A percentile compares a stretch with the other conserved stretches of the same genome.
Evolutionary conservation across 2,113 vertebrate genomes (phyloP).

Genomic region (Coreoperca whiteheadi): DNA sequence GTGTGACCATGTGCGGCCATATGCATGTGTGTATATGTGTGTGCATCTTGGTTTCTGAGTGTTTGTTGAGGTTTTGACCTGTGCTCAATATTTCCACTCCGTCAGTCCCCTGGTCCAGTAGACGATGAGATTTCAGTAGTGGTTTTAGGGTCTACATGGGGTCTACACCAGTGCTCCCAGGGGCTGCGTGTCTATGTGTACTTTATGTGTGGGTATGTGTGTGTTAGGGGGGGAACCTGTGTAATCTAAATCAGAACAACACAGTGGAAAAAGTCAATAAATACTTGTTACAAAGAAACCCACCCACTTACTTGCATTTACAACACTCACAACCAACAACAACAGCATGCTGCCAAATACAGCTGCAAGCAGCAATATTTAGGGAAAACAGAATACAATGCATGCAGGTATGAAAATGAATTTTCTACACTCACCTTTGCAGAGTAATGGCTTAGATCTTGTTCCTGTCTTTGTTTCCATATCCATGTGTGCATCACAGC

Average conservation of each 20-base stretch:
- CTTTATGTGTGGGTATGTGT: background rate
- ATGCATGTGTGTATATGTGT: background rate
- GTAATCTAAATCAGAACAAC: constrained; percentile 25
- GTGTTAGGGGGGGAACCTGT: background rate
- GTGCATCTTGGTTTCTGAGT: background rate
- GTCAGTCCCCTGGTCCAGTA: constrained; percentile 5
- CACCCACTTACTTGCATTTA: background rate
- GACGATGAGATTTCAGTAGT: constrained; percentile 64
- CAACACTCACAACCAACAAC: constrained; percentile 8
- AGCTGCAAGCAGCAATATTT: background rate
- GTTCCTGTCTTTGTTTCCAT: constrained; percentile 6
- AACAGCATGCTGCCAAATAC: constrained; percentile 12
- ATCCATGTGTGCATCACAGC: constrained; percentile 1
- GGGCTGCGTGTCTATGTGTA: background rate
- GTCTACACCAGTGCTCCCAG: constrained; percentile 13
- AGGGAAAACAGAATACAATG: background rate
- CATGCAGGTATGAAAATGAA: background rate
- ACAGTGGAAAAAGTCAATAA: constrained; percentile 27
- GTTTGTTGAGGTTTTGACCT: constrained; percentile 36
- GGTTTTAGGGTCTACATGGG: constrained; percentile 49
- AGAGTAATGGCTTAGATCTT: background rate
- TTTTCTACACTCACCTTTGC: background rate
- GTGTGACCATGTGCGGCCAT: background rate
- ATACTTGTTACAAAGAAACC: constrained; percentile 13
- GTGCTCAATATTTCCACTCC: constrained; percentile 35